Evolutionary conservation across 2,888 invertebrate species (phyloP).

Genomic region (Pristionchus entomophagus): DNA sequence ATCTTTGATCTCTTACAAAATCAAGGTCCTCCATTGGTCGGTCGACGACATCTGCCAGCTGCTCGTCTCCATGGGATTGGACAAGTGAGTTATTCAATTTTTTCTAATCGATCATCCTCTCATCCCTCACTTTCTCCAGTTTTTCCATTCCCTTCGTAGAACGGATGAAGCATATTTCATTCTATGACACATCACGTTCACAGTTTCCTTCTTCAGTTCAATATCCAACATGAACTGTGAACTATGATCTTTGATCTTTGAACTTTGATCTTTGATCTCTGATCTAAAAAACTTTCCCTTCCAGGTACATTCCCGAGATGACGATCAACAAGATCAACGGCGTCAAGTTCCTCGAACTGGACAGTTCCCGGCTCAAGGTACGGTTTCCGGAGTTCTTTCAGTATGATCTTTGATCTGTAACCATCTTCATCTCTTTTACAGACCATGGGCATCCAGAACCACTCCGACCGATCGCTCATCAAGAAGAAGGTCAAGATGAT

Average conservation of each 20-base stretch:
- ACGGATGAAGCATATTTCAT: too few species aligned
- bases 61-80: slow-evolving; percentile 81
- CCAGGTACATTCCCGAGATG: slow-evolving; percentile 78
- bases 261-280: neutral
- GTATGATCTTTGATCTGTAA: slow-evolving; percentile 18
- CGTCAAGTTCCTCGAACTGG: slow-evolving; percentile 87
- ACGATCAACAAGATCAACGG: slow-evolving; percentile 92
- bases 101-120: too few species aligned
- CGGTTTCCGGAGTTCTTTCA: neutral
- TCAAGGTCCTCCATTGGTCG: slow-evolving; percentile 75
- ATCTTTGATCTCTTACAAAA: neutral
- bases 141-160: too few species aligned
- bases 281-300: neutral
- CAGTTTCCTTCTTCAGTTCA: too few species aligned
- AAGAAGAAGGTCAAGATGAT: slow-evolving; percentile 80
- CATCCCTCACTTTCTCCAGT: too few species aligned
- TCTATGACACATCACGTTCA: too few species aligned
- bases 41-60: slow-evolving; percentile 74
- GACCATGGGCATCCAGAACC: slow-evolving; percentile 79
- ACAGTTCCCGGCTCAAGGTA: slow-evolving; percentile 90
- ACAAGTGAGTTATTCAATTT: slow-evolving; percentile 79
- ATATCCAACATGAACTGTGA: too few species aligned
- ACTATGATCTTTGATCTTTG: neutral
- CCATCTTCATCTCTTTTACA: slow-evolving; percentile 63
- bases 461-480: slow-evolving; percentile 78